A percentile compares a stretch with the other conserved stretches of the same genome.
These are phyloP conservation scores for Laothoe populi DNA, from an alignment of 2,888 invertebrate species.

Conservation along the genomic window DNA sequence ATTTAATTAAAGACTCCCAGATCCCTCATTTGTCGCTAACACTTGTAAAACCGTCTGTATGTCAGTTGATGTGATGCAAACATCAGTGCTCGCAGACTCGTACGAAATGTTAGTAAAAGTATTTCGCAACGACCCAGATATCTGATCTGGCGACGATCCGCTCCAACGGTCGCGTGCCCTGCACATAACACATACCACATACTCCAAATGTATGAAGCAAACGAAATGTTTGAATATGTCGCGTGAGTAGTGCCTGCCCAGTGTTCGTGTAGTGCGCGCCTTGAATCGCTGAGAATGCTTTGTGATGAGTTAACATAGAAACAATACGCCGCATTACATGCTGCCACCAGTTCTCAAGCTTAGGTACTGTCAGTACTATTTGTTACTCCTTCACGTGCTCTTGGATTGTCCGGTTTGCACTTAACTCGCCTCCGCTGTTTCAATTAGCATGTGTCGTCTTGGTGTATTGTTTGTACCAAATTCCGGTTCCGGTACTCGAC, in stretches of 20 bases:
- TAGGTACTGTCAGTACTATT: too few species aligned
- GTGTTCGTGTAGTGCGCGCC: not conserved
- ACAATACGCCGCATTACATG: too few species aligned
- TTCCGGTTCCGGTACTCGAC: not conserved
- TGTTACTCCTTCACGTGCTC: too few species aligned
- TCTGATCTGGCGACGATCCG: not conserved
- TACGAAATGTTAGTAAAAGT: not conserved
- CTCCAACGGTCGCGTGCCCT: not conserved
- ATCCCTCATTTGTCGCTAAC: too few species aligned
- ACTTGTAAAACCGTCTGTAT: too few species aligned
- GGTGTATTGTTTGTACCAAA: not conserved
- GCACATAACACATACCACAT: not conserved
- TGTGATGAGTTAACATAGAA: too few species aligned
- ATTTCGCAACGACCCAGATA: slow-evolving; percentile 14
- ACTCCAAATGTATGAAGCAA: not conserved
- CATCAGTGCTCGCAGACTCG: not conserved
- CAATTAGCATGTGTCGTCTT: too few species aligned
- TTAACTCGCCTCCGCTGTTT: too few species aligned
- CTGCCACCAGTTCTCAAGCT: too few species aligned
- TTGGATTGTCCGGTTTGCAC: too few species aligned
- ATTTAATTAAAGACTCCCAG: too few species aligned
- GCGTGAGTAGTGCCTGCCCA: not conserved
- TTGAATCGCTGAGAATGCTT: not conserved
- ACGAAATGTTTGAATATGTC: not conserved
- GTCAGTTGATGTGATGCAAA: not conserved